Evolutionary conservation across 2,113 vertebrate genomes (phyloP).

Genomic region (Mobula birostris): DNA sequence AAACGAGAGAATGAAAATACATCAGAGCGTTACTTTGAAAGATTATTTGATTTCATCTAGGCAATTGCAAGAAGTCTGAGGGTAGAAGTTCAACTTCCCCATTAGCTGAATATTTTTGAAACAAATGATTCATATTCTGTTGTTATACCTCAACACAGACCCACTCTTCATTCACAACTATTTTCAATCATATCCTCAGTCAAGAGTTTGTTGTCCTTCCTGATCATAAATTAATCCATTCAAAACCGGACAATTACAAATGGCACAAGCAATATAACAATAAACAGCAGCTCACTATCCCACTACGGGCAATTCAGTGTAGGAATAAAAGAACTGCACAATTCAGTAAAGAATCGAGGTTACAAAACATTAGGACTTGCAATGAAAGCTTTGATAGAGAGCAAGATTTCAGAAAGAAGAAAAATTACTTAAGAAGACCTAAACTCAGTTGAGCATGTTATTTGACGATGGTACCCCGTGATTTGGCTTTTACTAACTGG

Average conservation of each 20-base stretch:
- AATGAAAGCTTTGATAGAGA: background rate
- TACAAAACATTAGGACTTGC: background rate
- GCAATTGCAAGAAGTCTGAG: background rate
- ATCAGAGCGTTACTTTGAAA: background rate
- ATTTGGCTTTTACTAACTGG: background rate
- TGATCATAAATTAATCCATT: background rate
- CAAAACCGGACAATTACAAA: background rate
- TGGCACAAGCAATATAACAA: background rate
- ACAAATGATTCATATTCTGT: background rate
- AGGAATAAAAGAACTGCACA: background rate
- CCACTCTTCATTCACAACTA: background rate
- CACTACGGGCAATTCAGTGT: background rate
- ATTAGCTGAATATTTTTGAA: background rate
- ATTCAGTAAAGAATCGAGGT: background rate
- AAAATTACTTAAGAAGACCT: background rate
- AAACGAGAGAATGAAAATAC: background rate
- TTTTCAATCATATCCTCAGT: background rate
- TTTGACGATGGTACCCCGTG: background rate
- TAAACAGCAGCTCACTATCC: background rate
- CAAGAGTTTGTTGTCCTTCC: background rate
- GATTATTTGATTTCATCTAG: background rate
- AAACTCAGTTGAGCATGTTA: background rate
- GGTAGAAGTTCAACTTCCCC: background rate
- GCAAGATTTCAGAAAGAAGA: background rate
- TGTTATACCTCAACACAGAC: background rate